Evolutionary conservation across 2,113 vertebrate species (phyloP), one percentile per base, ranked within the genome.

Genomic region (Urocynchramus pylzowi): DNA sequence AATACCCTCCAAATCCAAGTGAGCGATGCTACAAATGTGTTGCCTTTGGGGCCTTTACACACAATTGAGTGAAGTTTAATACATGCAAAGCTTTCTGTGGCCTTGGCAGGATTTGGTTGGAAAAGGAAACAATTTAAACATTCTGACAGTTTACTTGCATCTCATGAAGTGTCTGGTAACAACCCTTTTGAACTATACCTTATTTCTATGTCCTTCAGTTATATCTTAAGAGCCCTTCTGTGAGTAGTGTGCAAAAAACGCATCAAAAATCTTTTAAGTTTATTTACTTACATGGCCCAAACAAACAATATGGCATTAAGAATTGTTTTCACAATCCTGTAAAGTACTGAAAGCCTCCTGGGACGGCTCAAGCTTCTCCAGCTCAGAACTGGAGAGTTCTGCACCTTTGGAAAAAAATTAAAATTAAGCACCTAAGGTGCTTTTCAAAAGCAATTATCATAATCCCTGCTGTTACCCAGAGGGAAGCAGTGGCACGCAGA

Each of bases 361-460:
- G 20, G 45, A 95, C 0, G 0, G 15, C 61, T 9, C 2, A 10
- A 88, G 52, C 19, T 41, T 75, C 60, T 74, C 65, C 64, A 60
- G 73, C 60, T 73, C 24, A 49, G 27, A 54, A 87, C 45, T 1
- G 1, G 39, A 70, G 18, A 65, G 31, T n/a, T 87, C 56, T 56
- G 52, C 47, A 81, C 69, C 76, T 89, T 70, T 1, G 3, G 44
- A 59, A 57, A 80, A 80, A 89, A 63, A 71, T 28, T 18, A 75
- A 68, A 88, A 65, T 26, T 33, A 11, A 65, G 63, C 65, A 95
- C 78, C 92, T 79, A 86, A 95, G 75, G 75, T 73, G 71, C 83
- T 90, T 93, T 91, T 91, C 93, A 87, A 31, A 94, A 89, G 74
- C 89, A 89, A 92, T 94, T 93, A 88, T 16, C 79, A 64, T 78